These are phyloP conservation scores for Aethina tumida DNA, from an alignment of 1,140 invertebrate genomes.

Conservation along the genomic window DNA sequence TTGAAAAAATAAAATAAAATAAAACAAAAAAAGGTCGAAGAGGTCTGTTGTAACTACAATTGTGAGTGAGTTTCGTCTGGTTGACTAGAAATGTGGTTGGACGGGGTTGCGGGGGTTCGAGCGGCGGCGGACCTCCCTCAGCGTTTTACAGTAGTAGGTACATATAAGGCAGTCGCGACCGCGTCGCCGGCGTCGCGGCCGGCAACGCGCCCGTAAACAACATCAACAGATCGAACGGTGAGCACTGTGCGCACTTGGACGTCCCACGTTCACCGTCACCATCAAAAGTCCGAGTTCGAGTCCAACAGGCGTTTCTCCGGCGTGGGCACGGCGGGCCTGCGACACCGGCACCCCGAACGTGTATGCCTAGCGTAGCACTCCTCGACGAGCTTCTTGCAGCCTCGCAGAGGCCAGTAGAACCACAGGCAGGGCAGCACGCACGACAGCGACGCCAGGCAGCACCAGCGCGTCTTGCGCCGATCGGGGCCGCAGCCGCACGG, in stretches of 20 bases:
- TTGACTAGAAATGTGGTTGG: too few relatives aligned
- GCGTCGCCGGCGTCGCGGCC: background rate
- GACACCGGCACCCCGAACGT: slow-evolving; percentile 47
- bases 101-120: too few relatives aligned
- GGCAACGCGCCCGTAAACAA: background rate
- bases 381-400: slow-evolving; percentile 67
- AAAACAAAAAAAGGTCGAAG: too few relatives aligned
- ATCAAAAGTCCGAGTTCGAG: slow-evolving; percentile 40
- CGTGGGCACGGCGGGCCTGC: slow-evolving; percentile 42
- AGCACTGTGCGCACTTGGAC: too few relatives aligned
- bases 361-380: slow-evolving; percentile 69
- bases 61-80: too few relatives aligned
- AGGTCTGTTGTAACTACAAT: too few relatives aligned
- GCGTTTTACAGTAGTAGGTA: slow-evolving; percentile 23
- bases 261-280: slow-evolving; percentile 16
- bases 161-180: slow-evolving; percentile 23
- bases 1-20: too few relatives aligned
- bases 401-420: slow-evolving; percentile 85
- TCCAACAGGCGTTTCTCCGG: slow-evolving; percentile 47
- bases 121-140: too few relatives aligned
- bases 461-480: slow-evolving; percentile 63
- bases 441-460: slow-evolving; percentile 69
- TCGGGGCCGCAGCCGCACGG: slow-evolving; percentile 75
- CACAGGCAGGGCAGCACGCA: slow-evolving; percentile 78
- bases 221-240: too few relatives aligned